A percentile compares a stretch with the other conserved stretches of the same genome.
These are phyloP conservation scores for Astropecten irregularis DNA, from an alignment of 53 echinoderm and acorn worm genomes.

Conservation along the genomic window DNA sequence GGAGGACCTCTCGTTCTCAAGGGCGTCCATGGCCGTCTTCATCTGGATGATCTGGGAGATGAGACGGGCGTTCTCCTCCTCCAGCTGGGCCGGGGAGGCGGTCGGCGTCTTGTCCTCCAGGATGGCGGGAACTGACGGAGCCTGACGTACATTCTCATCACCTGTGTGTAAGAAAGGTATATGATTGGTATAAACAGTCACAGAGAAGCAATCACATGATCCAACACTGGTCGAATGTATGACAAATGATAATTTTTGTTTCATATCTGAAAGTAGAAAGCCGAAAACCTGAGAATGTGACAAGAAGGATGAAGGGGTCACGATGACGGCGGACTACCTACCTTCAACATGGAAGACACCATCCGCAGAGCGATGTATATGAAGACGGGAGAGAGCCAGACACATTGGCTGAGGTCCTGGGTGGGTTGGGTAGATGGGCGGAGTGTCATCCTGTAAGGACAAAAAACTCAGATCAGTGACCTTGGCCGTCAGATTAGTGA, in stretches of 20 bases:
- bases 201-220: too few species aligned
- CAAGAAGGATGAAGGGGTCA: too few species aligned
- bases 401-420: conserved; percentile 64
- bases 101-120: conserved; percentile 21
- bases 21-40: conserved; percentile 76
- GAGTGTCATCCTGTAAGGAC: conserved; percentile 76
- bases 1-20: conserved; percentile 91
- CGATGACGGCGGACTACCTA: too few species aligned
- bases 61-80: conserved; percentile 71
- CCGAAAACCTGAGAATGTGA: too few species aligned
- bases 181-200: too few species aligned
- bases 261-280: too few species aligned
- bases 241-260: too few species aligned
- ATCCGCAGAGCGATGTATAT: conserved; percentile 75
- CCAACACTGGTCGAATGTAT: too few species aligned
- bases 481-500: too few species aligned
- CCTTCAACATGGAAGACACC: conserved; percentile 95
- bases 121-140: neutral
- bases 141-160: neutral
- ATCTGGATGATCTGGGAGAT: conserved; percentile 60
- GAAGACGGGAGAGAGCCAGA: conserved; percentile 65
- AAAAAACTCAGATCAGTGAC: too few species aligned
- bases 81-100: conserved; percentile 12
- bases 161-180: too few species aligned
- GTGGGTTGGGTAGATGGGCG: conserved; percentile 74